phyloP scores from a whole-genome alignment of 2,797 vertebrate genomes.

The Gambelia wislizenii region DNA sequence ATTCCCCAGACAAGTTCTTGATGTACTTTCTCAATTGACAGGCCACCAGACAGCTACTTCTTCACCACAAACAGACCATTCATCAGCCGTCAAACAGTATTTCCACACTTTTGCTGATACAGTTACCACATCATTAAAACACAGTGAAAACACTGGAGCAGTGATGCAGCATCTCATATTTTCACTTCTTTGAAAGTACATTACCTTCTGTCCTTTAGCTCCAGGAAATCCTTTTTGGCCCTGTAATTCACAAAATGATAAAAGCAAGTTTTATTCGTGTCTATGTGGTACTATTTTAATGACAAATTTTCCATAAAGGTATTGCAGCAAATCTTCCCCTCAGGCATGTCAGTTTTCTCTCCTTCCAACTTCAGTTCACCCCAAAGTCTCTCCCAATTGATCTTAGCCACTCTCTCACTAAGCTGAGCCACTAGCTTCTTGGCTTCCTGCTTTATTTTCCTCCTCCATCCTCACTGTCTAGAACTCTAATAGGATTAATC shows the following conservation, averaged over 20 bases:
- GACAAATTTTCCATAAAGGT: background rate
- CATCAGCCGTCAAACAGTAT: background rate
- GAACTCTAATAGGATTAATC: background rate
- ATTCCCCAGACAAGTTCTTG: background rate
- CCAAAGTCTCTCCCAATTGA: background rate
- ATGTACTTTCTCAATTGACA: background rate
- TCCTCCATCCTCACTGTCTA: background rate
- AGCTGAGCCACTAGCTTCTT: background rate
- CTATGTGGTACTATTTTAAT: background rate
- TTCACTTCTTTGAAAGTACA: background rate
- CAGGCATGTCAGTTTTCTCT: background rate
- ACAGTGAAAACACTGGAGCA: background rate
- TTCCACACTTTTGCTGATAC: background rate
- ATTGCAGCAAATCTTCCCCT: background rate
- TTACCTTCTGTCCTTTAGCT: conserved; percentile 5
- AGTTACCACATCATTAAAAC: background rate
- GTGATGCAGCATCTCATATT: background rate
- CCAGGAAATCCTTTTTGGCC: conserved; percentile 31
- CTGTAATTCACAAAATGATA: conserved; percentile 26
- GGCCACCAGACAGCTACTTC: background rate
- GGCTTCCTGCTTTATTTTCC: background rate
- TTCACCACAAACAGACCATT: background rate
- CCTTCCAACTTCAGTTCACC: background rate
- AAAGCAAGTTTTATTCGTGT: background rate
- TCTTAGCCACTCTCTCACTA: background rate